These are phyloP conservation scores for Oasisia sp. DNA, from an alignment of 2,888 invertebrate species.

Conservation along the genomic window DNA sequence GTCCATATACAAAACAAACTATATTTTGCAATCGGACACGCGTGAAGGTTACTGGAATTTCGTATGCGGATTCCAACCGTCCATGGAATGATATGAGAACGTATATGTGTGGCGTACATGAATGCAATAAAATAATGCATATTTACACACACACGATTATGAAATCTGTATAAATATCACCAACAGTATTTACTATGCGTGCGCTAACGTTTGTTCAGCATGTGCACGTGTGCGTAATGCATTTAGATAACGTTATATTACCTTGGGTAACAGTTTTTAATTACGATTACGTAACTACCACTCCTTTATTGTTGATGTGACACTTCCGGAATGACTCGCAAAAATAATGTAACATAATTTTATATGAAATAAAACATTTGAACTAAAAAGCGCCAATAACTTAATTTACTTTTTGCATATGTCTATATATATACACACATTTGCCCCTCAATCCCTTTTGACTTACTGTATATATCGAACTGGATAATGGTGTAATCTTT, in stretches of 20 bases:
- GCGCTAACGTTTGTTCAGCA: background rate
- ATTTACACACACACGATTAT: constrained; percentile 4
- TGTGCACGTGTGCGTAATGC: constrained; percentile 4
- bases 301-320: background rate
- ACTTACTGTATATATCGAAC: background rate
- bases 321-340: background rate
- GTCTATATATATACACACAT: background rate
- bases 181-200: constrained; percentile 6
- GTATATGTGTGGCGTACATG: background rate
- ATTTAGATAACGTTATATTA: background rate
- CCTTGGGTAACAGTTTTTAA: background rate
- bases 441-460: background rate
- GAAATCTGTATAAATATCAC: background rate
- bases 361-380: background rate
- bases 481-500: background rate
- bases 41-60: constrained; percentile 4
- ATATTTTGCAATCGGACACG: constrained; percentile 10
- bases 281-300: background rate
- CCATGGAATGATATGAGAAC: background rate
- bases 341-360: background rate
- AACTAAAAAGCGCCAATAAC: background rate
- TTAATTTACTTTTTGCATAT: background rate
- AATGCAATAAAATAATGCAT: background rate
- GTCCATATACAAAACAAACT: background rate
- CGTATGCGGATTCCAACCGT: background rate